Base-by-base conservation (phyloP, 2,113 vertebrate genomes). In the Oncorhynchus kisutch region DNA sequence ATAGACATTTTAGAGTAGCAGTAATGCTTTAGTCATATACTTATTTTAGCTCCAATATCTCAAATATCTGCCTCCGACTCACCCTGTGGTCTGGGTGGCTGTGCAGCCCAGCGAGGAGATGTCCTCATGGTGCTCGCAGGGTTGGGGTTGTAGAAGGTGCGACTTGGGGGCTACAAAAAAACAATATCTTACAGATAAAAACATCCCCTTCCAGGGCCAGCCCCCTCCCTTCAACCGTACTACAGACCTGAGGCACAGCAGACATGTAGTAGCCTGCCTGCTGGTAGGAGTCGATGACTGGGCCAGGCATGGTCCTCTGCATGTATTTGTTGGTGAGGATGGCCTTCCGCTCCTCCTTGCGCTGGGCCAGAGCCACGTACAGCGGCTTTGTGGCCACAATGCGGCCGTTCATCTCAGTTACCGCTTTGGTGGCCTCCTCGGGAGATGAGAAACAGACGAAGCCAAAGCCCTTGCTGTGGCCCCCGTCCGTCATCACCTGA, bases 401-500 rank as follows among this genome's bases (percentile, higher is more conserved):
- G 18, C 96, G 91, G 22, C 98, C 98, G 0, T 99, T 99, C 98
- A 99, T 99, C 83, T 99, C 98, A 0, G 98, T 99, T 71, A 99
- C 97, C 0, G 98, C 97, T 89, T 98, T 99, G 0, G 97, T 99
- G 0, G 98, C 98, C 87, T 99, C 97, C 87, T 99, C 97, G 29
- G 97, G 97, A 67, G 97, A 98, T 39, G 97, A 98, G 91, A 99
- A 99, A 88, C 98, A 99, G 82, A 99, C 98, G 83, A 99, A 99
- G 39, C 97, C 97, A 88, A 99, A 99, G 69, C 98, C 98, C 87
- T 97, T 98, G 93, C 97, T 99, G 90, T 96, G 96, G 81, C 93
- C 91, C 73, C 93, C 94, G 22, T 99, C 97, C 6, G 94, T 98
- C 98, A 99, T 99, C 88, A 99, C 97, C 98, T 99, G 75, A 59